Base-by-base conservation (phyloP, 2,888 invertebrate species). In the Ophion costatus region DNA sequence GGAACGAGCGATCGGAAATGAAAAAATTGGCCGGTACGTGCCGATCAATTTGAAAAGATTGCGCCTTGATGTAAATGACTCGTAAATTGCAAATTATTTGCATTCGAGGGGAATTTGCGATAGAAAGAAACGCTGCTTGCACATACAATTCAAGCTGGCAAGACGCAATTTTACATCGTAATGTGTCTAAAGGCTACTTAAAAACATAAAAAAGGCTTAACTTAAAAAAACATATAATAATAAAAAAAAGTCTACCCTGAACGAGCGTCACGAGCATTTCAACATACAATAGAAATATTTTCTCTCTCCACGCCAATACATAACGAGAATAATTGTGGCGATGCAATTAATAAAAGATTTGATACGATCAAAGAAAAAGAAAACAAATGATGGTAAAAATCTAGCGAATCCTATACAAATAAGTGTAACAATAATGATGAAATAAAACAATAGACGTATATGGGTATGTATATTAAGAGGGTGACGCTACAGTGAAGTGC, bases 211-310 rank as follows among this genome's bases (percentile, higher is more conserved):
- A n/a, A n/a, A n/a, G n/a, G n/a, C n/a, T n/a, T n/a, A n/a, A 61
- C 63, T 71, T 20, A 79, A 64, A 22, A 42, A 24, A n/a, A n/a
- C n/a, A n/a, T n/a, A 5, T 29, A 29, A 29, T 29, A 29, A 29
- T 29, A 51, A 61, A 70, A 61, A 70, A 78, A 42, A n/a, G 29
- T 42, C 69, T 51, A 42, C 42, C 59, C n/a, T 22, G 57, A 73
- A 73, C 59, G 73, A 79, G 81, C 78, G 75, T 71, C 75, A 79
- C 82, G 79, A 82, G 82, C 59, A 66, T 59, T 45, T 33, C n/a
- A 73, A 67, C 51, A 20, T 22, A 59, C 33, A 6, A 73, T 33
- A 78, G 78, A 67, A 59, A 24, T 38, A 29, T 22, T 38, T 56
- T 24, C 24, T 10, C 20, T 42, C 45, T 45, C 14, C 20, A 33